These are phyloP conservation scores for Herminia tarsipennalis DNA, from an alignment of 2,888 invertebrate genomes.

Conservation along the genomic window DNA sequence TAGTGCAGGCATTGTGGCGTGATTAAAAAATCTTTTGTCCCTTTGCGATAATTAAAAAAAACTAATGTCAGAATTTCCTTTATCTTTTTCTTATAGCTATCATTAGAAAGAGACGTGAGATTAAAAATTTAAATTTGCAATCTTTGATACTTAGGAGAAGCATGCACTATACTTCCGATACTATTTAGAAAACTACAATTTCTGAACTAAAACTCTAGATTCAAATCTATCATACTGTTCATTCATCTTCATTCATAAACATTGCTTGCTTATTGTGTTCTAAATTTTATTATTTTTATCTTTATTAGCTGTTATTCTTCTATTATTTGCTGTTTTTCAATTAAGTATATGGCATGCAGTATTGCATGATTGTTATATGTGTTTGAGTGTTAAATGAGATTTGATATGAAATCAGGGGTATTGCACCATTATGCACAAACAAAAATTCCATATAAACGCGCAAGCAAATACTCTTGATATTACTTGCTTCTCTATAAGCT, in stretches of 20 bases:
- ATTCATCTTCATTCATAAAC: constrained; percentile 57
- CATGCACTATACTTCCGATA: constrained; percentile 19
- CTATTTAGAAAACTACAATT: constrained; percentile 1
- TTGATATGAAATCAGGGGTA: neutral
- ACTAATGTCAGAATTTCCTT: too few relatives aligned
- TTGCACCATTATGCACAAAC: too few relatives aligned
- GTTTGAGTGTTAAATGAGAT: neutral
- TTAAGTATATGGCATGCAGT: constrained; percentile 37
- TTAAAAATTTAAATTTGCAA: neutral
- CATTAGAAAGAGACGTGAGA: too few relatives aligned
- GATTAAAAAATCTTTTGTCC: too few relatives aligned
- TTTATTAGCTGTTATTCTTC: constrained; percentile 50
- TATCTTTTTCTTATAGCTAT: too few relatives aligned
- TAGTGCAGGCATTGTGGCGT: too few relatives aligned
- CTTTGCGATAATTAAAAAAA: too few relatives aligned
- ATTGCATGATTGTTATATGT: constrained; percentile 45
- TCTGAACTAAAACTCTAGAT: neutral
- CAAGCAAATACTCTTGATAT: too few relatives aligned
- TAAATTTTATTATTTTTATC: constrained; percentile 39
- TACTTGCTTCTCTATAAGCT: too few relatives aligned
- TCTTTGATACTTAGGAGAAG: neutral
- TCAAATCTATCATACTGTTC: constrained; percentile 20
- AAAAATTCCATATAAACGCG: too few relatives aligned
- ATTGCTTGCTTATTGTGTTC: constrained; percentile 75
- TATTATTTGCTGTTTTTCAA: constrained; percentile 47